Base-by-base conservation (phyloP, 2,888 invertebrate species). In the Melitaea athalia region DNA sequence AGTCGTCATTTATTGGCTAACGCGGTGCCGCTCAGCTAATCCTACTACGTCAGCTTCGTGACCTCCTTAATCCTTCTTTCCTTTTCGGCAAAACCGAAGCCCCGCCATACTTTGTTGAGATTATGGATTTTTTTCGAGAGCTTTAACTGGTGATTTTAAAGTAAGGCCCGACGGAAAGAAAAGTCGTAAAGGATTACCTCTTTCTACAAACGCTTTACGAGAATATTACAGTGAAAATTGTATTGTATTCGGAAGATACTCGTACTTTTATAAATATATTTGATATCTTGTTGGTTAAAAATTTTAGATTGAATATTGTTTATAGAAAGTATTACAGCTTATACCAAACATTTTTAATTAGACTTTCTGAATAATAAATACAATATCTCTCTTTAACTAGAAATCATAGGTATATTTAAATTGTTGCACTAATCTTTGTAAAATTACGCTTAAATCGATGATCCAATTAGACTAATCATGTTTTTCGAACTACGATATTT, bases 1-100 rank as follows among this genome's bases (percentile, higher is more conserved):
- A 84, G 79, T 84, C 81, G 81, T 83, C 85, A 86, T 86, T 86
- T 87, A 87, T 87, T 84, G 84, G 86, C 85, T 87, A 87, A 88
- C 85, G 80, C 79, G 79, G 81, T 84, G 75, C 74, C 83, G 81
- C 79, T 81, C 81, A 76, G 83, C 81, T 89, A 88, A 91, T 89
- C 91, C 87, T 82, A 80, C 88, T 85, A 85, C 85, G 89, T 89
- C 90, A 88, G 86, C 85, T 81, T 83, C 82, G 85, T 87, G 86
- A 89, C 89, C 89, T 88, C 85, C 80, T 83, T 89, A 89, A 91
- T 89, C 89, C 87, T 85, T 84, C 85, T 86, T 85, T 81, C 84
- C 84, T 85, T 82, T 86, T 81, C 76, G 81, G 77, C 76, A 84
- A 84, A 84, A 79, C 82, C 78, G 78, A 81, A 84, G 79, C 77